Conservation (phyloP, 2,113 vertebrate genomes). For the Columba janthina region DNA sequence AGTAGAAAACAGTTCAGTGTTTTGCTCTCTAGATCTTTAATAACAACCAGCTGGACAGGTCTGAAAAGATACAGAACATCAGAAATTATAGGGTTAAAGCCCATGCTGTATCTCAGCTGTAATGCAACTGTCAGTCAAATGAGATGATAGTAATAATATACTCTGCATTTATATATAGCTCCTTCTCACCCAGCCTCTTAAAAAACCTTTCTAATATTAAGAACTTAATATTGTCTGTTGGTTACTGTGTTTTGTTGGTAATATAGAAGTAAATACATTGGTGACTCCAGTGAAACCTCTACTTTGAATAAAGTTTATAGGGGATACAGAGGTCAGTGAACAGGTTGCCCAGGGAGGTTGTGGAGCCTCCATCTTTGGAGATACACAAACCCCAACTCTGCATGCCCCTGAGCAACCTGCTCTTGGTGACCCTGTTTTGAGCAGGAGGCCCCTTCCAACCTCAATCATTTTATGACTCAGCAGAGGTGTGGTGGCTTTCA, state of each 20-base stretch:
- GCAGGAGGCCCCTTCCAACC: neutral
- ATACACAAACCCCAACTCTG: neutral
- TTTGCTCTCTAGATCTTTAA: neutral
- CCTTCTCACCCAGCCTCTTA: neutral
- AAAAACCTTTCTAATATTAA: neutral
- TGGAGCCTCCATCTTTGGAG: neutral
- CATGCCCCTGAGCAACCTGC: neutral
- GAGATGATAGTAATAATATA: neutral
- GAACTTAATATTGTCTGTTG: neutral
- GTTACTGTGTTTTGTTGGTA: neutral
- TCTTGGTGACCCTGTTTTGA: neutral
- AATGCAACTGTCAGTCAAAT: neutral
- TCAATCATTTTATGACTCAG: neutral
- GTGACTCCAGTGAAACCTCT: neutral
- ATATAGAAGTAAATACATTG: neutral
- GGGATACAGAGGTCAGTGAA: neutral
- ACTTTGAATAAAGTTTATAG: neutral
- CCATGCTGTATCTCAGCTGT: neutral
- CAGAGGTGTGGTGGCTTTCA: neutral
- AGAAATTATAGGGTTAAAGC: neutral
- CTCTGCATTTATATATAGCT: neutral
- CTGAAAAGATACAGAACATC: neutral
- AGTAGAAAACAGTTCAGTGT: neutral
- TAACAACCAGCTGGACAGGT: neutral
- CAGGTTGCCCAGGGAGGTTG: too few species aligned